phyloP scores from a whole-genome alignment of 2,888 invertebrate genomes.

The Callyntrura sp. region DNA sequence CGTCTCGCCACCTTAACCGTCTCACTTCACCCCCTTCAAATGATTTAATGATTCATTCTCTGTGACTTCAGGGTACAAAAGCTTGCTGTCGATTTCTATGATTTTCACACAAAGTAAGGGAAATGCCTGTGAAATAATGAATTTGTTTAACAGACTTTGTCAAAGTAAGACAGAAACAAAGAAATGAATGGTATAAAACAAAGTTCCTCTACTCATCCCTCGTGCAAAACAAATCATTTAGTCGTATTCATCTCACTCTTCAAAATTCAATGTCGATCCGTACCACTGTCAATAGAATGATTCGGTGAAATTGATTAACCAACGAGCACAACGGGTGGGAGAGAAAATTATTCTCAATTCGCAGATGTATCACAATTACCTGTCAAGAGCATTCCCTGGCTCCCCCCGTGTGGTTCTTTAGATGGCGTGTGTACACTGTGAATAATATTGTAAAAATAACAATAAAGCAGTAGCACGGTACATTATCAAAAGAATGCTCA shows the following conservation, averaged over 20 bases:
- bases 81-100: too few relatives aligned
- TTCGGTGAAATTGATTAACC: not conserved
- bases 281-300: constrained; percentile 7
- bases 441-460: not conserved
- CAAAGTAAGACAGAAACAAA: not conserved
- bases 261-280: not conserved
- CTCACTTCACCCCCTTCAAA: not conserved
- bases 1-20: not conserved
- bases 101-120: not conserved
- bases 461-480: not conserved
- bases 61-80: too few relatives aligned
- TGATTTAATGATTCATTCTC: too few relatives aligned
- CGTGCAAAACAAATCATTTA: too few relatives aligned
- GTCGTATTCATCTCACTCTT: not conserved
- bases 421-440: not conserved
- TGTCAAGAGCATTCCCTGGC: not conserved
- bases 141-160: not conserved
- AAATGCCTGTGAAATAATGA: not conserved
- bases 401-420: not conserved
- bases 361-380: not conserved
- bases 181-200: not conserved
- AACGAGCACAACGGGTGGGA: constrained; percentile 30
- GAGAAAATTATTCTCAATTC: not conserved
- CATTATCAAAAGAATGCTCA: constrained; percentile 26
- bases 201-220: too few relatives aligned